Conservation (phyloP, 2,888 invertebrate species). For the Latrodectus hesperus region DNA sequence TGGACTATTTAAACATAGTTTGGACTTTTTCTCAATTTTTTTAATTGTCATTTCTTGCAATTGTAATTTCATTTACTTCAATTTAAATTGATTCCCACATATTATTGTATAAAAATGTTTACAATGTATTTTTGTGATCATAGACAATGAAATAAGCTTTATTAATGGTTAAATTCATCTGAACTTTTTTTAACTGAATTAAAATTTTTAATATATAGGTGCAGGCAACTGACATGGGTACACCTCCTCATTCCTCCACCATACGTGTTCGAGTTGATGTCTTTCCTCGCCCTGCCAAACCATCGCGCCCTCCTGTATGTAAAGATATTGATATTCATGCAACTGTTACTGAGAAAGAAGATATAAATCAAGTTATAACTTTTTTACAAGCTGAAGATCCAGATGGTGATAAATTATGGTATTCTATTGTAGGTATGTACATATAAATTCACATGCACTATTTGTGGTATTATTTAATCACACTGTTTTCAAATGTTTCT, state of each 20-base stretch:
- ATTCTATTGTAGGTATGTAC: slow-evolving; percentile 82
- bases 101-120: too few species aligned
- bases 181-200: too few species aligned
- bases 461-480: neutral
- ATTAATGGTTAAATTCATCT: too few species aligned
- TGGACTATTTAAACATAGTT: too few species aligned
- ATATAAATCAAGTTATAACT: slow-evolving; percentile 89
- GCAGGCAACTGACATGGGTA: too few species aligned
- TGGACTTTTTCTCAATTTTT: too few species aligned
- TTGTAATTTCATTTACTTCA: too few species aligned
- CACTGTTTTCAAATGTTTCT: neutral
- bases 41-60: too few species aligned
- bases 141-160: too few species aligned
- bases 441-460: neutral
- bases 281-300: slow-evolving; percentile 73
- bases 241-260: slow-evolving; percentile 78
- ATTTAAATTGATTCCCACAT: too few species aligned
- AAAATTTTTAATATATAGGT: too few species aligned
- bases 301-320: slow-evolving; percentile 80
- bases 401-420: slow-evolving; percentile 92
- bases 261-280: slow-evolving; percentile 84
- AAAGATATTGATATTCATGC: slow-evolving; percentile 77
- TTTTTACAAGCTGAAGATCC: slow-evolving; percentile 89
- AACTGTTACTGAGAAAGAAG: slow-evolving; percentile 79
- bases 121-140: too few species aligned